Base-by-base conservation (phyloP, 2,888 invertebrate species). In the Diaperis boleti region DNA sequence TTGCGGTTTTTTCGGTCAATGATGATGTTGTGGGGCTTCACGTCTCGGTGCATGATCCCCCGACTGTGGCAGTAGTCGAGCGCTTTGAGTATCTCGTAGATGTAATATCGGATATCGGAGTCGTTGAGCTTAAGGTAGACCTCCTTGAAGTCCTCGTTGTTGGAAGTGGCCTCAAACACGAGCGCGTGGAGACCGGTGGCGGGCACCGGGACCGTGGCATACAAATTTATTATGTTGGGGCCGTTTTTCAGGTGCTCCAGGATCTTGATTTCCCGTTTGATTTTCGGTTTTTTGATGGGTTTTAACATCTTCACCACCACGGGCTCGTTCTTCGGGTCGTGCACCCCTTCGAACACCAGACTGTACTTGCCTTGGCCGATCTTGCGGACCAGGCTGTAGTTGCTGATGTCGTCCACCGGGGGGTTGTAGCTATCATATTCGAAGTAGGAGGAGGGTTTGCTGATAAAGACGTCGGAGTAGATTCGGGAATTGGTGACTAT, bases 361-460 rank as follows among this genome's bases (percentile, higher is more conserved):
- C 82, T 82, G 69, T 81, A 81, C 69, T 82, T 82, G n/a, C 81
- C 81, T 44, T 80, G 75, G 2, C 81, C 81, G n/a, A 81, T 70
- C 63, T 78, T 79, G 54, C 74, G 70, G 6, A 77, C 74, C 15
- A 81, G 60, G 31, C 72, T 72, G 67, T 80, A 81, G 59, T 78
- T 72, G 29, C 79, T 75, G 10, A 76, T 73, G 29, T 76, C 71
- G 35, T 80, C 79, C 4, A 67, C 72, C 17, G 70, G 71, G 3
- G 79, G 79, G 14, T 50, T 68, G 60, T 72, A 81, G 47, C 64
- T 74, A 31, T 81, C 81, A 59, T 80, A 80, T 59, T 81, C 79
- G 64, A 77, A 81, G 61, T 76, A 80, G 3, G 77, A 75, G 17
- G 71, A 66, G 2, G 79, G 76, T 64, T 79, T 78, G 22, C 71